phyloP scores from a whole-genome alignment of 2,797 vertebrate species.

The Urosaurus nigricauda region DNA sequence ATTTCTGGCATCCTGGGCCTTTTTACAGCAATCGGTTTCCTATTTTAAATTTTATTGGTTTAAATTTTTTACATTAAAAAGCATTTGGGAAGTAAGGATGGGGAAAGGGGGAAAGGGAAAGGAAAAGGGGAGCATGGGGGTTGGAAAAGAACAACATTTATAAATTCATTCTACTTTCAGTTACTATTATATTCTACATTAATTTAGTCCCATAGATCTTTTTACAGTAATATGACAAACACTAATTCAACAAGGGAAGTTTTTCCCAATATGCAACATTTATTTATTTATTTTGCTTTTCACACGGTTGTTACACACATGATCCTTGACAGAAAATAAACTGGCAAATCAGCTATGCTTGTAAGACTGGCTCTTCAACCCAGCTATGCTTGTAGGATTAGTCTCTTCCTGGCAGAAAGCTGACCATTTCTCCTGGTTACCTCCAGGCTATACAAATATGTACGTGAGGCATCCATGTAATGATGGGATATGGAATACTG shows the following conservation, averaged over 20 bases:
- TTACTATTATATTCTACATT: too few relatives aligned
- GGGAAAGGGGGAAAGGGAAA: too few relatives aligned
- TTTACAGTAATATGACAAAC: background rate
- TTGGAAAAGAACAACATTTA: too few relatives aligned
- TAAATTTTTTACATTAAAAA: too few relatives aligned
- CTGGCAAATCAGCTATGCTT: background rate
- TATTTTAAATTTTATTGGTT: too few relatives aligned
- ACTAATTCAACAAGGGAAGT: background rate
- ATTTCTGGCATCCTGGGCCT: background rate
- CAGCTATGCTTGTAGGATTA: background rate
- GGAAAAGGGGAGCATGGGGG: too few relatives aligned
- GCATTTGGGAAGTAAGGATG: too few relatives aligned
- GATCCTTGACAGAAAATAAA: background rate
- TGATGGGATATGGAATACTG: background rate
- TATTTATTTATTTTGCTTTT: background rate
- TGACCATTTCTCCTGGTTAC: background rate
- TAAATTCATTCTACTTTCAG: too few relatives aligned
- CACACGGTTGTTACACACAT: background rate
- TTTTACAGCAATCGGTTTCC: background rate
- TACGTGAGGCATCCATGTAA: too few relatives aligned
- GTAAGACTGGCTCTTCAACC: background rate
- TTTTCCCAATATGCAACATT: background rate
- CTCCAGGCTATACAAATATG: background rate
- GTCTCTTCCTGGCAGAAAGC: background rate
- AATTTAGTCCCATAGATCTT: too few relatives aligned